phyloP scores from a whole-genome alignment of 1,140 invertebrate species.

The Pseudomyrmex flavicornis region DNA sequence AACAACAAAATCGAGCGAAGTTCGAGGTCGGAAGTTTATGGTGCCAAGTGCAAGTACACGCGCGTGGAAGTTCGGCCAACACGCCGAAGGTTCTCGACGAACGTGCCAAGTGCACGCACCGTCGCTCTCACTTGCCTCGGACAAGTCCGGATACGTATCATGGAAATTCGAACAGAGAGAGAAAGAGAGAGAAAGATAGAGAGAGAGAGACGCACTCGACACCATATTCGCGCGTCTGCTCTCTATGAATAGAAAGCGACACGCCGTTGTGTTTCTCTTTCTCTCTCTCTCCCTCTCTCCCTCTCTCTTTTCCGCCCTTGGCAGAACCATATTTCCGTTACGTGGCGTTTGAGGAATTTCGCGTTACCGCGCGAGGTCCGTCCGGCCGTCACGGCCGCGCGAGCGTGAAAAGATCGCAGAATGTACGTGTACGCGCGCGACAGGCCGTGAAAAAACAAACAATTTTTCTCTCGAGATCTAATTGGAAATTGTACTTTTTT shows the following conservation, averaged over 20 bases:
- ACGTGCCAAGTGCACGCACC: constrained; percentile 43
- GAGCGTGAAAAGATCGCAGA: constrained; percentile 11
- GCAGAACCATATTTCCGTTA: constrained; percentile 41
- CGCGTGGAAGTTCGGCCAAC: background rate
- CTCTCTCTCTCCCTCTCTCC: too few relatives aligned
- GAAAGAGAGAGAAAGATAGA: background rate
- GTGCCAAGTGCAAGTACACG: constrained; percentile 60
- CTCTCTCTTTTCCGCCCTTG: background rate
- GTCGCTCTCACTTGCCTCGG: background rate
- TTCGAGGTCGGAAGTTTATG: constrained; percentile 50
- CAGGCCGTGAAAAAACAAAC: background rate
- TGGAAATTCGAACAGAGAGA: constrained; percentile 1
- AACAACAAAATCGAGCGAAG: background rate
- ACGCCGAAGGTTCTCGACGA: background rate
- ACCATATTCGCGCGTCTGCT: background rate
- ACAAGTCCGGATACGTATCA: background rate
- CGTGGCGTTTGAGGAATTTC: constrained; percentile 45
- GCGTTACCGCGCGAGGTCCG: constrained; percentile 13
- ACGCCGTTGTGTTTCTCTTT: background rate
- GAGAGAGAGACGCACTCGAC: background rate
- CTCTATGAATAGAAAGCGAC: constrained; percentile 47
- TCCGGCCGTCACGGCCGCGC: background rate
- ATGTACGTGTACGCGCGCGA: background rate
- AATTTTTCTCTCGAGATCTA: background rate
- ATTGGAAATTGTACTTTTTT: background rate